Conservation (phyloP, 2,113 vertebrate genomes). For the Rynchops niger region DNA sequence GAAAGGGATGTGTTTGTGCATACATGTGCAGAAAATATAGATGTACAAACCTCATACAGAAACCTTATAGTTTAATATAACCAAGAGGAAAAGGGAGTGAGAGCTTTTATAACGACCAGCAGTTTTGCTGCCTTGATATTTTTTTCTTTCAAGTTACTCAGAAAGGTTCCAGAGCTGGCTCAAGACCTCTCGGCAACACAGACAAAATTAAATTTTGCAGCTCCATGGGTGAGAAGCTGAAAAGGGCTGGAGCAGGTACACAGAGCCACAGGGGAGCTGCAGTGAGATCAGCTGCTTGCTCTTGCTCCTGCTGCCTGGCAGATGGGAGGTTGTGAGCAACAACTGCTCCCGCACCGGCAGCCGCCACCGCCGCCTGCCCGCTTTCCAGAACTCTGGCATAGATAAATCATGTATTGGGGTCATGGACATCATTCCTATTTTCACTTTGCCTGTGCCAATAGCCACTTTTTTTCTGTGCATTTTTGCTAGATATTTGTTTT, state of each 20-base stretch:
- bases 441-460: not conserved
- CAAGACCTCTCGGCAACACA: not conserved
- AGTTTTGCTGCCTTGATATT: not conserved
- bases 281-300: not conserved
- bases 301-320: slow-evolving; percentile 11
- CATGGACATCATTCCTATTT: not conserved
- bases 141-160: not conserved
- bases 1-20: rapidly evolving
- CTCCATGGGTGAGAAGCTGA: not conserved
- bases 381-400: not conserved
- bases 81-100: not conserved
- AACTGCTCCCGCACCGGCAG: slow-evolving; percentile 39
- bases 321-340: slow-evolving; percentile 30
- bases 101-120: not conserved
- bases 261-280: not conserved
- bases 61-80: not conserved
- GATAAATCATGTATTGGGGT: not conserved
- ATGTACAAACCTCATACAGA: not conserved
- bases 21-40: not conserved
- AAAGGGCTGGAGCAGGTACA: not conserved
- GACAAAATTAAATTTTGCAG: not conserved
- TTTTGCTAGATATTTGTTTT: not conserved
- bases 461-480: not conserved
- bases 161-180: not conserved
- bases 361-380: not conserved